Base-by-base conservation (phyloP, 2,113 vertebrate species). In the Anhinga rufa region DNA sequence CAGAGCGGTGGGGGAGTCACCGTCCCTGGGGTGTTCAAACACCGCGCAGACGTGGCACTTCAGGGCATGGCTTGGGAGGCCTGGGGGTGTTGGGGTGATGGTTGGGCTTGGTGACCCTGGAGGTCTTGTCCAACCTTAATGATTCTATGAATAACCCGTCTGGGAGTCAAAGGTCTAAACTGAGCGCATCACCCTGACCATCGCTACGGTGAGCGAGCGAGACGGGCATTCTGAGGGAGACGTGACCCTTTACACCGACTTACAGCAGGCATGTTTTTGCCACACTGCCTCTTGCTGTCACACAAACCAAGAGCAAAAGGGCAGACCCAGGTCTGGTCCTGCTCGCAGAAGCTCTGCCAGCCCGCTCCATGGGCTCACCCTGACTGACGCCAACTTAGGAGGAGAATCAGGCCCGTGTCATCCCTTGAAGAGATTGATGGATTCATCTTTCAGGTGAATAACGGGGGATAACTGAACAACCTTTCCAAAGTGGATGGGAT, bases 331-430 rank as follows among this genome's bases (percentile, higher is more conserved):
- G 48, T 8, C 28, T 12, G 26, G 6, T 78, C 28, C 32, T 17
- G 11, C 57, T 46, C 4, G 1, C 49, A 31, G 81, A 26, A 24
- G 21, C 18, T 65, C 32, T 46, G 36, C 64, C 24, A 18, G 5
- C 25, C 25, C 0, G 3, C 31, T 36, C 24, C 15, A 0, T 4
- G 24, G n/a, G 49, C 32, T 52, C 5, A 54, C 15, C 61, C 16
- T 1, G 1, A 9, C 34, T 4, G 20, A 61, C 1, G 2, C 22
- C 22, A 9, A 14, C 19, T 6, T 16, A 17, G n/a, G 9, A 26
- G 71, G 24, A 60, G 68, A 32, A 55, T 55, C 44, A 14, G 57
- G 21, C 31, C n/a, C 54, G 2, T 5, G 14, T 9, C 57, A 21
- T 8, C 1, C 3, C 61, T 54, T 17, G 42, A 36, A 42, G 32